Base-by-base conservation (phyloP, 2,797 vertebrate species). In the Bradypodion pumilum region DNA sequence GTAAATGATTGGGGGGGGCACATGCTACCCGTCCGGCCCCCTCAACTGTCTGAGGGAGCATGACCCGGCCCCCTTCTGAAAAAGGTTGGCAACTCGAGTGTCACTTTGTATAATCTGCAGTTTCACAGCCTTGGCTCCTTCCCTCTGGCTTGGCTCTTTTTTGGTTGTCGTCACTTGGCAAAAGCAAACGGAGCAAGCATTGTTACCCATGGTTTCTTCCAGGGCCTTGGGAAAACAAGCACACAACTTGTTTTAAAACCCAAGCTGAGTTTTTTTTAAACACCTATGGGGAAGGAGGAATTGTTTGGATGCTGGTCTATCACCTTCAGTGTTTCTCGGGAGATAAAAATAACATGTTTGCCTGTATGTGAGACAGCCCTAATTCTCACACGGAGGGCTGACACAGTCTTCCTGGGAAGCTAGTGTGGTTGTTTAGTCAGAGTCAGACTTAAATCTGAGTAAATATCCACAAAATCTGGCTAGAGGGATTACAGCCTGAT, bases 311-410 rank as follows among this genome's bases (percentile, higher is more conserved):
- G 29, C 19, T 60, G 5, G 4, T 42, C 49, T 16, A 29, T 42
- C n/a, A 1, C 63, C 63, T 59, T 56, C 7, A 15, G 4, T 4
- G 1, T 32, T 40, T 27, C 4, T 4, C 66, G 5, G 42, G 29
- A 0, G n/a, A 37, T 76, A n/a, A n/a, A 40, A 25, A n/a, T 29
- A 4, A 1, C n/a, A 9, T 0, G 29, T 5, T 1, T 2, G 15
- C 6, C 1, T 63, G 12, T 3, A 3, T 32, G 63, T 6, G 2
- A 60, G 0, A 0, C 37, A 37, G 23, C 4, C 35, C 21, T 42
- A 5, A 6, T 44, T 74, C 23, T 56, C 15, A 1, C 73, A 74
- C n/a, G n/a, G 27, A 9, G 4, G 12, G 42, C 6, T 1, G 5
- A 32, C 21, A 2, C 62, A 5, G 5, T 29, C 37, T 68, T 9